Evolutionary conservation across 53 echinoderm and acorn worm genomes (phyloP).

Genomic region (Glandiceps talaboti): DNA sequence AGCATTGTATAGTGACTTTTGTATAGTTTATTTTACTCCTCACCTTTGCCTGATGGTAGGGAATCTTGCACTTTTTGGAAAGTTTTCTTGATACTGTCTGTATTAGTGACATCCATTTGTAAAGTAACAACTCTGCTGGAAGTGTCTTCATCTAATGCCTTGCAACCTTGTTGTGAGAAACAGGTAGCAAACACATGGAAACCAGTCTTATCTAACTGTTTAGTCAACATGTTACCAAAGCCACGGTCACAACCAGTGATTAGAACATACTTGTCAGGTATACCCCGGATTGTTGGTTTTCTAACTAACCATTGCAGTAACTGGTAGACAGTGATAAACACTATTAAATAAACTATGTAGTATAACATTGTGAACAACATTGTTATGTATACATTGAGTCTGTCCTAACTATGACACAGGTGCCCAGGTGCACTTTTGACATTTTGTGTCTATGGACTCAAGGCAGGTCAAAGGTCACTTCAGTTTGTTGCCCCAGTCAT

Average conservation of each 20-base stretch:
- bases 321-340: not conserved
- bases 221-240: slow-evolving; percentile 29
- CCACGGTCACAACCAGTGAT: slow-evolving; percentile 42
- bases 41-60: not conserved
- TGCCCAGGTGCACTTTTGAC: too few species aligned
- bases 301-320: not conserved
- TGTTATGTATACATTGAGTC: too few species aligned
- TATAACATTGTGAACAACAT: too few species aligned
- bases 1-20: too few species aligned
- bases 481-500: too few species aligned
- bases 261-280: slow-evolving; percentile 13
- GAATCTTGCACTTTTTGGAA: slow-evolving; percentile 15
- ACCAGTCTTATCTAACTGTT: slow-evolving; percentile 12
- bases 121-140: slow-evolving; percentile 20
- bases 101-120: slow-evolving; percentile 21
- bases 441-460: too few species aligned
- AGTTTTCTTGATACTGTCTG: slow-evolving; percentile 23
- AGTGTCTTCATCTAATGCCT: slow-evolving; percentile 7
- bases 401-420: too few species aligned
- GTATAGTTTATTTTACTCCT: too few species aligned
- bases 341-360: not conserved
- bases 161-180: slow-evolving; percentile 15
- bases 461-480: too few species aligned
- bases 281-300: not conserved
- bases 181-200: slow-evolving; percentile 35